These are phyloP conservation scores for Drosophila kambysellisi DNA, from an alignment of 2,888 invertebrate genomes.

Conservation along the genomic window DNA sequence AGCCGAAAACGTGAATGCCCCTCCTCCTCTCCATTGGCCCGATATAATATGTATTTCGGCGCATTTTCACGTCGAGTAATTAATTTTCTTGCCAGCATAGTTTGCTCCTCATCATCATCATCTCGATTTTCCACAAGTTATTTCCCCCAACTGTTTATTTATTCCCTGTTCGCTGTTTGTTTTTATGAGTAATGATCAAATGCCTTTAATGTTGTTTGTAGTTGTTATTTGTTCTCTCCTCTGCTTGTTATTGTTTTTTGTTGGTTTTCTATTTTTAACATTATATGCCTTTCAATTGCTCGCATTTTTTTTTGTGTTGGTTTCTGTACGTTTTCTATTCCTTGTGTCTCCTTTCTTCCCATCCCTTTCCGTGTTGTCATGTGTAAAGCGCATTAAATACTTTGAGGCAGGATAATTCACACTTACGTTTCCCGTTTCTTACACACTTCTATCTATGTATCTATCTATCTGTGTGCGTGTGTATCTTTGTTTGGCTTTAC, in stretches of 20 bases:
- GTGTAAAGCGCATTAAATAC: slow-evolving; percentile 80
- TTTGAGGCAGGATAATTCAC: slow-evolving; percentile 80
- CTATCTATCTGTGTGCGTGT: not conserved
- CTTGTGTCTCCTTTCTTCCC: slow-evolving; percentile 1
- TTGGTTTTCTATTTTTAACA: slow-evolving; percentile 56
- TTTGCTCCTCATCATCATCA: slow-evolving; percentile 25
- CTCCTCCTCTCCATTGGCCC: not conserved
- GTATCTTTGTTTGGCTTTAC: slow-evolving; percentile 30
- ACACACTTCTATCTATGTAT: slow-evolving; percentile 57
- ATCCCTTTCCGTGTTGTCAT: slow-evolving; percentile 44
- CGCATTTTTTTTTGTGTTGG: slow-evolving; percentile 23
- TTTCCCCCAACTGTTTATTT: slow-evolving; percentile 44
- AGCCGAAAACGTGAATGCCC: slow-evolving; percentile 37
- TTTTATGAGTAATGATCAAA: slow-evolving; percentile 73
- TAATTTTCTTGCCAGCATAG: slow-evolving; percentile 56
- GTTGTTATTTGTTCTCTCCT: slow-evolving; percentile 22
- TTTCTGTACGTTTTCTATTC: not conserved
- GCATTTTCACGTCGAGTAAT: slow-evolving; percentile 77
- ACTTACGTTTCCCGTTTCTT: slow-evolving; percentile 57
- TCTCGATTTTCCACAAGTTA: slow-evolving; percentile 55
- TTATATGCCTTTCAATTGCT: slow-evolving; percentile 32
- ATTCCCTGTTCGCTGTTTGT: slow-evolving; percentile 41
- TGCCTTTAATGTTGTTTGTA: slow-evolving; percentile 47
- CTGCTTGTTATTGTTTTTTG: slow-evolving; percentile 5
- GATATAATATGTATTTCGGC: slow-evolving; percentile 53